A percentile compares a stretch with the other conserved stretches of the same genome.
Evolutionary conservation across 2,113 vertebrate genomes (phyloP).

Genomic region (Silurus meridionalis): DNA sequence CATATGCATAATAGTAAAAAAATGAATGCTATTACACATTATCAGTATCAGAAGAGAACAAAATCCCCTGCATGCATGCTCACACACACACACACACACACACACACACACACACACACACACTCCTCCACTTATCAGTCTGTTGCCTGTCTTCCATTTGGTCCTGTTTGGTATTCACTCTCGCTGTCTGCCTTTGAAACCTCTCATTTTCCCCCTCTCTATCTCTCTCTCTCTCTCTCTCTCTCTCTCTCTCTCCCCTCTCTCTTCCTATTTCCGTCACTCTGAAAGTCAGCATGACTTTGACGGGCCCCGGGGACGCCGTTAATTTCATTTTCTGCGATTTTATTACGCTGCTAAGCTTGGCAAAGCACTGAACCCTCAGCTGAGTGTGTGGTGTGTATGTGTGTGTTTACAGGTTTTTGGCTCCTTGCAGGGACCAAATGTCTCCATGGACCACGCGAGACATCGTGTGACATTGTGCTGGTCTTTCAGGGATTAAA

Average conservation of each 20-base stretch:
- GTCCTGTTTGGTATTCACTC: constrained; percentile 39
- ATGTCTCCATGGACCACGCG: background rate
- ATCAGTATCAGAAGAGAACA: background rate
- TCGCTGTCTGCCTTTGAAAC: constrained; percentile 11
- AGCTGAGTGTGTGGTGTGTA: constrained; percentile 7
- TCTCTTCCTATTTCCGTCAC: constrained; percentile 16
- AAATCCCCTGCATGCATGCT: background rate
- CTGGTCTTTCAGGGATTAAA: background rate
- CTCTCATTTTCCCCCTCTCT: constrained; percentile 26
- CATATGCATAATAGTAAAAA: background rate
- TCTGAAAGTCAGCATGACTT: constrained; percentile 51
- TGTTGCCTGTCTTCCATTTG: constrained; percentile 30
- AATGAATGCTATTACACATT: background rate
- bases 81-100: background rate
- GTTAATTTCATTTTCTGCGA: constrained; percentile 50
- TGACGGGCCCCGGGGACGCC: constrained; percentile 36
- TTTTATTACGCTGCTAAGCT: constrained; percentile 50
- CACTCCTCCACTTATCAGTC: background rate
- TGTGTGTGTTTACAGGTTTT: background rate
- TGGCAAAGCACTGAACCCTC: constrained; percentile 40
- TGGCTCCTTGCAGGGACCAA: background rate
- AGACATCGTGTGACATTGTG: background rate
- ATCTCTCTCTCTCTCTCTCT: constrained; percentile 13
- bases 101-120: background rate
- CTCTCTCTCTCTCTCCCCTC: constrained; percentile 30